Base-by-base conservation (phyloP, 2,888 invertebrate genomes). In the Drosophila monieri region DNA sequence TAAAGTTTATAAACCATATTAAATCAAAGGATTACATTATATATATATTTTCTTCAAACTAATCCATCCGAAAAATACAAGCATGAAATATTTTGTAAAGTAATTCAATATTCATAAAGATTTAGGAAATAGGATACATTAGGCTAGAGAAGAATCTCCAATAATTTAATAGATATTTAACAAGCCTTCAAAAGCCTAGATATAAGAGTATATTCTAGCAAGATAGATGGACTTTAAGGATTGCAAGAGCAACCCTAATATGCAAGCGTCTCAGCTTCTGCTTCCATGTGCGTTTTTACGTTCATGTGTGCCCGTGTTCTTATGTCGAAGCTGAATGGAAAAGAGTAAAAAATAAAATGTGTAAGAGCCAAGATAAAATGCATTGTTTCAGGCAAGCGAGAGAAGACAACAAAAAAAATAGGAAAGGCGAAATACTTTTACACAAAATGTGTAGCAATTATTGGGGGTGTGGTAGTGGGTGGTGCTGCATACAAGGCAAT, bases 341-440 rank as follows among this genome's bases (percentile, higher is more conserved):
- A 62, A 53, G 67, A 73, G 76, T 65, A 69, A 51, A 76, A 81
- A 80, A 78, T 80, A 81, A 87, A 81, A 86, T 80, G 87, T 80
- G 70, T 78, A 87, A 80, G 81, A 76, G 70, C 69, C 66, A 37
- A 87, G 88, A 83, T 83, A 83, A 83, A 87, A 73, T 77, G 81
- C 88, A 85, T 87, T 83, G 88, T 83, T 76, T 76, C 64, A 56
- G 75, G 64, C 53, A 30, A 23, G 43, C 70, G 37, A 46, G 35
- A 53, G 37, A 10, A 32, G 25, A 35, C n/a, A 32, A 35, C n/a
- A 32, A 32, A 32, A 54, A 55, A 64, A 70, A 48, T 57, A 47
- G 51, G 21, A 60, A 58, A 66, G 66, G 51, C 44, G 60, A 75
- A 68, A 66, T 53, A 61, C 61, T 65, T 65, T 66, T 53, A 65